phyloP scores from a whole-genome alignment of 2,113 vertebrate genomes.

The Pardalotus punctatus region DNA sequence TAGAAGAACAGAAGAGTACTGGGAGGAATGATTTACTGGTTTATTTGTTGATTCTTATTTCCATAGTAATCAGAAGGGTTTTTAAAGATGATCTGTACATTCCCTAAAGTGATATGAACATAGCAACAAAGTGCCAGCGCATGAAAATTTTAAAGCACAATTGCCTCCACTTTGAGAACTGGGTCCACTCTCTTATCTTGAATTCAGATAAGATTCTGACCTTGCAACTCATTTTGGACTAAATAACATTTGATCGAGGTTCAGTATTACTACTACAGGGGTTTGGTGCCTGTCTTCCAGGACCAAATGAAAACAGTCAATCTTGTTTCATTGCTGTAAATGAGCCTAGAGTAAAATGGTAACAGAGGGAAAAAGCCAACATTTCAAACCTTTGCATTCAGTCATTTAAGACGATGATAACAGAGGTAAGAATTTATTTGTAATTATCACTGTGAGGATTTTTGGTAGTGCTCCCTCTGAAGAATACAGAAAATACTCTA shows the following conservation, averaged over 20 bases:
- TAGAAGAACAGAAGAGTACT: background rate
- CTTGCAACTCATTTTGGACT: background rate
- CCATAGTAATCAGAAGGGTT: background rate
- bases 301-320: background rate
- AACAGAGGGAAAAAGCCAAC: background rate
- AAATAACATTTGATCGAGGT: background rate
- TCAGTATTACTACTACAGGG: background rate
- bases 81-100: background rate
- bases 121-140: background rate
- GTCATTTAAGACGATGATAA: background rate
- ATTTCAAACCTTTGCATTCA: background rate
- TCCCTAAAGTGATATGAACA: background rate
- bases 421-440: background rate
- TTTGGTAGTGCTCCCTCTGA: background rate
- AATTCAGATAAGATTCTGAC: background rate
- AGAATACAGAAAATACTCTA: background rate
- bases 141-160: background rate
- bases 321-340: background rate
- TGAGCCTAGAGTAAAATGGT: background rate
- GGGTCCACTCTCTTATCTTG: background rate
- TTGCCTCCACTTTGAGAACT: background rate
- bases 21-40: background rate
- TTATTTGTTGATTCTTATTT: slow-evolving; percentile 33
- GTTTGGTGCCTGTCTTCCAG: background rate
- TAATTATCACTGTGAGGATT: background rate